Percentiles rank a stretch among this genome's conserved stretches.
phyloP scores from a whole-genome alignment of 2,888 invertebrate genomes.

The Nineta flava region DNA sequence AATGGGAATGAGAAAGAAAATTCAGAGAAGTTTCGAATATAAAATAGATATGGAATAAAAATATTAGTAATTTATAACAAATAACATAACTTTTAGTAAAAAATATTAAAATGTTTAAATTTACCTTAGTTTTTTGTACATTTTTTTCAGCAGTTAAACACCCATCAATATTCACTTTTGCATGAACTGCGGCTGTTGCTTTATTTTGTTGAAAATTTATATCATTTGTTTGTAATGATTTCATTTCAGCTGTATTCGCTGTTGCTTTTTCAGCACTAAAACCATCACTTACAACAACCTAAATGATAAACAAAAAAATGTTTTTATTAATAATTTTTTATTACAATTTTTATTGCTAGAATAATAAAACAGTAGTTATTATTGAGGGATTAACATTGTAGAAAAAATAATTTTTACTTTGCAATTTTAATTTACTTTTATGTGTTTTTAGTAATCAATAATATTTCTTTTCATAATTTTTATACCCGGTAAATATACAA shows the following conservation, averaged over 20 bases:
- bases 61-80: no score
- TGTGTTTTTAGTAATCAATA: no score
- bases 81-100: background rate
- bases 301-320: constrained; percentile 12
- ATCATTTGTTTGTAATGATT: constrained; percentile 65
- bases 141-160: constrained; percentile 67
- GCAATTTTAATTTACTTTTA: background rate
- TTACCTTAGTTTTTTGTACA: constrained; percentile 65
- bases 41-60: no score
- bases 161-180: constrained; percentile 69
- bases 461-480: no score
- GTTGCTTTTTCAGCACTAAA: constrained; percentile 65
- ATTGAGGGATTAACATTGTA: background rate
- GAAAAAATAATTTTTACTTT: background rate
- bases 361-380: background rate
- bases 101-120: constrained; percentile 13
- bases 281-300: constrained; percentile 57
- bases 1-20: no score
- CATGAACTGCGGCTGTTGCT: constrained; percentile 60
- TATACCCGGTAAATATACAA: no score
- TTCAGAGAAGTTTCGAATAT: no score
- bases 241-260: constrained; percentile 53
- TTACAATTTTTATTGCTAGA: background rate
- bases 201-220: constrained; percentile 66
- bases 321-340: background rate